A percentile compares a stretch with the other conserved stretches of the same genome.
phyloP scores from a whole-genome alignment of 2,113 vertebrate species.

The Tachuris rubrigastra region DNA sequence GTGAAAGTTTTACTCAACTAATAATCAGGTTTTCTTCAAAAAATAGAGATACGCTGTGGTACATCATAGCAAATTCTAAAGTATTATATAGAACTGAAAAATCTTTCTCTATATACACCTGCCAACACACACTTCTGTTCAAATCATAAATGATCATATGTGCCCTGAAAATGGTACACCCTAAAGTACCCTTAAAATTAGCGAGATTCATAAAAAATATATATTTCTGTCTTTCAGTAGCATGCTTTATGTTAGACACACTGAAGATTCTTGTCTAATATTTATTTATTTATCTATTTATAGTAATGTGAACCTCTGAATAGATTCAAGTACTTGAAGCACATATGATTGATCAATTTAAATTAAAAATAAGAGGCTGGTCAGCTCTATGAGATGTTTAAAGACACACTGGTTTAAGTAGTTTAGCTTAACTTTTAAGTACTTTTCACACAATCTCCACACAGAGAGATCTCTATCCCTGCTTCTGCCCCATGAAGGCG shows the following conservation, averaged over 20 bases:
- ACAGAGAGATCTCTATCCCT: too few species aligned
- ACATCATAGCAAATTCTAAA: background rate
- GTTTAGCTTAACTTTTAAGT: background rate
- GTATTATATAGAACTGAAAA: background rate
- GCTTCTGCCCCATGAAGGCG: background rate
- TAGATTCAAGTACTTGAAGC: background rate
- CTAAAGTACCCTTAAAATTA: background rate
- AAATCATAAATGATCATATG: background rate
- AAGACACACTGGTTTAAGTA: background rate
- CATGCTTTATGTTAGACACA: background rate
- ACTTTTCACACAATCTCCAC: background rate
- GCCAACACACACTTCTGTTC: background rate
- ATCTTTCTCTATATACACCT: background rate
- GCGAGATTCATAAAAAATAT: background rate
- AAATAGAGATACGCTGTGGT: background rate
- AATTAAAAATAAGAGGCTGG: background rate
- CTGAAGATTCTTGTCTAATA: background rate
- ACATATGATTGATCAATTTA: background rate
- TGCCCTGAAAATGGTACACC: accelerated
- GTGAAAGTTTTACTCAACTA: background rate
- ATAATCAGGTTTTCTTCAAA: background rate
- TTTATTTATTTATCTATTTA: background rate
- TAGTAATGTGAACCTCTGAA: background rate
- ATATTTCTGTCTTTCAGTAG: background rate
- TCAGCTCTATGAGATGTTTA: background rate